These are phyloP conservation scores for Pseudomyrmex pallidus DNA, from an alignment of 1,140 invertebrate species.

Conservation along the genomic window DNA sequence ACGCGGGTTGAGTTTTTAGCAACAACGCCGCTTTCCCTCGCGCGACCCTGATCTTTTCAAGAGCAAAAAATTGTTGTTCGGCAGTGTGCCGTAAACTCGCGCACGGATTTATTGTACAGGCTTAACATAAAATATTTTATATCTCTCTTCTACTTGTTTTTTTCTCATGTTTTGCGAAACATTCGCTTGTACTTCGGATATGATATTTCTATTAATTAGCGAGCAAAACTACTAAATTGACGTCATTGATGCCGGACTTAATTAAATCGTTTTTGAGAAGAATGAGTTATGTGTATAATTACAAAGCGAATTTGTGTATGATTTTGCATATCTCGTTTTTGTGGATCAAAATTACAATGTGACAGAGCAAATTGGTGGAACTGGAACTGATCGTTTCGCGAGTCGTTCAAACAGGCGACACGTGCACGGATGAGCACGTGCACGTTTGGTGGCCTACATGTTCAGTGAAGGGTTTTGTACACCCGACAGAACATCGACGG, in stretches of 20 bases:
- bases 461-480: constrained; percentile 78
- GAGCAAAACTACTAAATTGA: no score
- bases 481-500: constrained; percentile 51
- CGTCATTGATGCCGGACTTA: neutral
- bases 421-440: constrained; percentile 76
- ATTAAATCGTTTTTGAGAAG: neutral
- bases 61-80: constrained; percentile 15
- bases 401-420: constrained; percentile 39
- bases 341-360: constrained; percentile 7
- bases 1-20: neutral
- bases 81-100: neutral
- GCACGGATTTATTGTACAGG: constrained; percentile 11
- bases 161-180: no score
- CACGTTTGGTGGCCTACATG: constrained; percentile 65
- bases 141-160: no score
- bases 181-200: no score
- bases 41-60: constrained; percentile 25
- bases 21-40: neutral
- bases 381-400: constrained; percentile 9
- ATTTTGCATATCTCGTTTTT: neutral
- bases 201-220: no score
- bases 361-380: constrained; percentile 31
- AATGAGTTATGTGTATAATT: constrained; percentile 1
- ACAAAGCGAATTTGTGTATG: neutral
- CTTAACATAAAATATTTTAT: neutral